phyloP scores from a whole-genome alignment of 2,113 vertebrate species.

The Vulpes vulpes region DNA sequence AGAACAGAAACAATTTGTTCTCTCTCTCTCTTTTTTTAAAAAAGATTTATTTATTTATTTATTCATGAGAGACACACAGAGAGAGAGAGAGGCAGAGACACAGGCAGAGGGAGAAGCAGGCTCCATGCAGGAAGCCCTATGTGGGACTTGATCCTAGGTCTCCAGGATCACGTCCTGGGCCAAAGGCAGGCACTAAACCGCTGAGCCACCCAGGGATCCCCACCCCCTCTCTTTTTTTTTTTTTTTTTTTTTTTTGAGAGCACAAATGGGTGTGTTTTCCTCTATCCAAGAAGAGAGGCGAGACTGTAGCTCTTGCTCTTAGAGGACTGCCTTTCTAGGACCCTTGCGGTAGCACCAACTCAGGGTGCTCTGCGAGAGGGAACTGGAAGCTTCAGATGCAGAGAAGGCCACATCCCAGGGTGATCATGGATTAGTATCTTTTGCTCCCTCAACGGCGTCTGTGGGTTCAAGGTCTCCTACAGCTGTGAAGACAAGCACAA shows the following conservation, averaged over 20 bases:
- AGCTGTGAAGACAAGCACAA: not conserved
- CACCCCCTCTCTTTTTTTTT: too few species aligned
- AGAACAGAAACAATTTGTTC: not conserved
- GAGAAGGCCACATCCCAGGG: accelerated
- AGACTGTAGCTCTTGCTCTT: not conserved
- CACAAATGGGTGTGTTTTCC: not conserved
- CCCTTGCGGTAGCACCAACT: too few species aligned
- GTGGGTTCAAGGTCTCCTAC: not conserved
- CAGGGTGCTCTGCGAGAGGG: accelerated
- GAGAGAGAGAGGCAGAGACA: too few species aligned
- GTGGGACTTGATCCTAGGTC: too few species aligned
- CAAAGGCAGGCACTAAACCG: too few species aligned
- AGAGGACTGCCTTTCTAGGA: not conserved
- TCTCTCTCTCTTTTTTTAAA: not conserved
- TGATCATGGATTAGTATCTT: not conserved
- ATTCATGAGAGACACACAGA: too few species aligned
- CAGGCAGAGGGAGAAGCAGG: too few species aligned
- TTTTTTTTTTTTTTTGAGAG: too few species aligned
- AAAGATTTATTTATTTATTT: too few species aligned
- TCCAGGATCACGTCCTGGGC: too few species aligned
- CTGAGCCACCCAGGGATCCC: too few species aligned
- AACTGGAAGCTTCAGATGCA: not conserved
- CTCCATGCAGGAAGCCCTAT: too few species aligned
- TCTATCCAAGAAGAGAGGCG: not conserved
- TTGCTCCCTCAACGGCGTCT: not conserved